A percentile compares a stretch with the other conserved stretches of the same genome.
phyloP scores from a whole-genome alignment of 2,888 invertebrate species.

The Dorcus hopei region DNA sequence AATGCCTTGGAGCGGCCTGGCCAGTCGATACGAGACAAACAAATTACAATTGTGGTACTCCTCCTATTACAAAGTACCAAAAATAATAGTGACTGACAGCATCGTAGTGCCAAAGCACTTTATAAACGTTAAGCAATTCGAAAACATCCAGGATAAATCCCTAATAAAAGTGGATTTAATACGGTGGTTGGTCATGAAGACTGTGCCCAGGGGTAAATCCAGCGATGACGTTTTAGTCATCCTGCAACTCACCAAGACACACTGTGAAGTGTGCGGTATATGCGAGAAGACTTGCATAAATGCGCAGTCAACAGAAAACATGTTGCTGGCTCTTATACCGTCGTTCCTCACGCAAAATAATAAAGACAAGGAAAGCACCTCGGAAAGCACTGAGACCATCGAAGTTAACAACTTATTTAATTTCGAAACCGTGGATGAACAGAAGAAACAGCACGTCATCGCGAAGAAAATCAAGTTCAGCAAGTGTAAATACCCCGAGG shows the following conservation, averaged over 20 bases:
- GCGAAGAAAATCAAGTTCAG: conserved; percentile 13
- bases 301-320: background rate
- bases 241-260: conserved; percentile 26
- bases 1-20: conserved; percentile 28
- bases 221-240: conserved; percentile 38
- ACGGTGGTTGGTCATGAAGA: conserved; percentile 37
- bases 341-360: background rate
- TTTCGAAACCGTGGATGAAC: background rate
- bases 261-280: conserved; percentile 42
- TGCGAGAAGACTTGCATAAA: conserved; percentile 45
- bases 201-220: conserved; percentile 31
- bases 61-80: conserved; percentile 14
- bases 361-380: background rate
- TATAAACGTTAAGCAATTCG: conserved; percentile 31
- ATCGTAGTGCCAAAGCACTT: conserved; percentile 28
- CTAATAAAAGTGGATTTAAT: conserved; percentile 33
- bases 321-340: background rate
- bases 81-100: conserved; percentile 25
- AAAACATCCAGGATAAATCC: conserved; percentile 9
- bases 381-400: background rate
- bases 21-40: conserved; percentile 18
- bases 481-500: conserved; percentile 3
- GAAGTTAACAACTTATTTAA: background rate
- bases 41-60: conserved; percentile 29
- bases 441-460: background rate